Percentiles rank a stretch among this genome's conserved stretches.
Evolutionary conservation across 2,888 invertebrate species (phyloP).

Genomic region (Nomada fucata): DNA sequence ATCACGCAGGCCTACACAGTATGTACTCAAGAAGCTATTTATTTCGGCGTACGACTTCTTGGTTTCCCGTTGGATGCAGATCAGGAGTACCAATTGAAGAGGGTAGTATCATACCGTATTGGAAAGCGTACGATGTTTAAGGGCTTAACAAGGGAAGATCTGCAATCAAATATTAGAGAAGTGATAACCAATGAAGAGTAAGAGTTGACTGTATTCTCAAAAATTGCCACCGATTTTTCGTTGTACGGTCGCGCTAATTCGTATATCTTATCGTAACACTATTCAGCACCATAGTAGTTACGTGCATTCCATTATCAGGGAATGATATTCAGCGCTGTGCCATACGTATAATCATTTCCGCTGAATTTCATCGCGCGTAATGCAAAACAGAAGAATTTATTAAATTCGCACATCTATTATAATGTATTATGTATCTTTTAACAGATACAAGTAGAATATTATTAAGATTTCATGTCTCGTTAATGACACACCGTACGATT

Average conservation of each 20-base stretch:
- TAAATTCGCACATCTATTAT: not conserved
- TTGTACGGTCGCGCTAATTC: not conserved
- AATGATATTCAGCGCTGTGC: not conserved
- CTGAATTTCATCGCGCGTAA: not conserved
- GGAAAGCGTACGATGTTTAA: not conserved
- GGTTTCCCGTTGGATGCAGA: slow-evolving; percentile 1
- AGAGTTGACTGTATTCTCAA: not conserved
- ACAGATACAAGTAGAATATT: slow-evolving; percentile 70
- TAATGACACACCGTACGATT: slow-evolving; percentile 62
- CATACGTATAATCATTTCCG: too few species aligned
- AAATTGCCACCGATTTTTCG: too few species aligned
- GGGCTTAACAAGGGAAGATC: not conserved
- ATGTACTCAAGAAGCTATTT: slow-evolving; percentile 73
- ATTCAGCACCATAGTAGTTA: not conserved
- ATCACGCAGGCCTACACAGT: slow-evolving; percentile 75
- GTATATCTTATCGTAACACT: not conserved
- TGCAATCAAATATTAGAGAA: not conserved
- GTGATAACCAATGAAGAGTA: not conserved
- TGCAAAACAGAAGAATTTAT: not conserved
- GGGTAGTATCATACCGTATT: not conserved
- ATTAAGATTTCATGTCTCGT: slow-evolving; percentile 31
- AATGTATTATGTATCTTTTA: slow-evolving; percentile 9
- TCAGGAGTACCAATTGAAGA: not conserved
- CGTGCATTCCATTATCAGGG: not conserved
- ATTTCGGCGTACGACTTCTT: slow-evolving; percentile 62